Evolutionary conservation across 2,113 vertebrate species (phyloP), one percentile per base, ranked within the genome.

Genomic region (Dendrocopos noguchii): DNA sequence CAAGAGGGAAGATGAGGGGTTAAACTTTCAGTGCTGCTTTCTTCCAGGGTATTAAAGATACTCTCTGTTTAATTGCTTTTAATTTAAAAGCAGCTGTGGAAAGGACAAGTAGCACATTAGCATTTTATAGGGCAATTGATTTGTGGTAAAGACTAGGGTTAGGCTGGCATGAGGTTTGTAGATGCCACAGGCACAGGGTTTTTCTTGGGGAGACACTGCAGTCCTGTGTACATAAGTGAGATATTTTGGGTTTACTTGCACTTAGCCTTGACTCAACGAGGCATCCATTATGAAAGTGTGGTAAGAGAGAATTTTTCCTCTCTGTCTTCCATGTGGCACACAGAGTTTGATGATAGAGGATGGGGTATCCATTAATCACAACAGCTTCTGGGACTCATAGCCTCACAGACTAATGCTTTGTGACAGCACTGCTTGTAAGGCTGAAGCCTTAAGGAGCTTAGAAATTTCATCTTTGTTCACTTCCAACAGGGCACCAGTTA

Each of bases 181-280:
- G 66, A 52, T 5, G 19, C 11, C 44, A 33, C 29, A 50, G 60
- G 24, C 46, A 20, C 21, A 6, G 14, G 12, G 63, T 42, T 89
- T 88, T 88, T 34, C 28, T 15, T n/a, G 55, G 36, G 8, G 12
- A 79, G 19, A 39, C 7, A 2, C 24, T 24, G 39, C 50, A 57
- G 28, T 47, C 29, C 28, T 18, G 21, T 0, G 3, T 7, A 9
- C 7, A 1, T 3, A 17, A 44, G 17, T 22, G 42, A 64, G 50
- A 4, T n/a, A 7, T 24, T 63, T 66, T 17, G 52, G 8, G n/a
- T 63, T 85, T 47, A 8, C 29, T 52, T 67, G 75, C 20, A 29
- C 33, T 33, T 28, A 46, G 19, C 46, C 25, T 72, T 1, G 1
- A 42, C 42, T 76, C 44, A 53, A 44, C 55, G 73, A 39, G 3